Evolutionary conservation across 2,113 vertebrate species (phyloP).

Genomic region (Lanius ludovicianus): DNA sequence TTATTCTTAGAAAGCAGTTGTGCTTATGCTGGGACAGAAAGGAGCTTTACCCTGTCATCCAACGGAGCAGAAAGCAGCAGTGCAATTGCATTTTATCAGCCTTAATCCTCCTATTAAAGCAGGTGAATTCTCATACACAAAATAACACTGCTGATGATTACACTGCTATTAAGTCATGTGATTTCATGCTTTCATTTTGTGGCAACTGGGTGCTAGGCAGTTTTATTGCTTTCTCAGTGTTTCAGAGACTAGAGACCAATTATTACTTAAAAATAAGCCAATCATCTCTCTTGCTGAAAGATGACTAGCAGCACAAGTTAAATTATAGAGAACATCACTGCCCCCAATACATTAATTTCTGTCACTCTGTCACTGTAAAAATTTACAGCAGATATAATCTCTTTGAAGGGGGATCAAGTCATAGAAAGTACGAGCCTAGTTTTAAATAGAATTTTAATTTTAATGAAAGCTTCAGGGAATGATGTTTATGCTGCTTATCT

Average conservation of each 20-base stretch:
- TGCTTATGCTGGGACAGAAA: not conserved
- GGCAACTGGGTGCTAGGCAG: constrained; percentile 5
- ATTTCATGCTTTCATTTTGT: not conserved
- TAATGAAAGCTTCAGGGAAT: constrained; percentile 77
- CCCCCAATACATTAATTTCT: constrained; percentile 67
- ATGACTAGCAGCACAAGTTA: constrained; percentile 51
- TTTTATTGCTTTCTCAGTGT: constrained; percentile 15
- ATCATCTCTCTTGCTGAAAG: constrained; percentile 33
- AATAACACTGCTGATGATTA: not conserved
- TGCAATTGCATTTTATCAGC: constrained; percentile 22
- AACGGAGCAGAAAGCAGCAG: not conserved
- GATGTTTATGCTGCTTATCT: constrained; percentile 75
- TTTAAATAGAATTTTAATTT: constrained; percentile 82
- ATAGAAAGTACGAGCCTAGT: constrained; percentile 69
- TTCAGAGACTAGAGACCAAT: constrained; percentile 60
- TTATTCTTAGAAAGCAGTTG: constrained; percentile 52
- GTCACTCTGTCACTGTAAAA: constrained; percentile 67
- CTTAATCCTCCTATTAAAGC: constrained; percentile 16
- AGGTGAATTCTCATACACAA: not conserved
- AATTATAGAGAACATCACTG: constrained; percentile 65
- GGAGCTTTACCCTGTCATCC: constrained; percentile 28
- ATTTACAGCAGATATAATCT: constrained; percentile 71
- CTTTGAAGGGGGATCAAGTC: constrained; percentile 66
- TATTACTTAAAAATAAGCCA: constrained; percentile 62
- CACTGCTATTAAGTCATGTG: not conserved